Base-by-base conservation (phyloP, 1,140 invertebrate species). In the Tribolium castaneum region DNA sequence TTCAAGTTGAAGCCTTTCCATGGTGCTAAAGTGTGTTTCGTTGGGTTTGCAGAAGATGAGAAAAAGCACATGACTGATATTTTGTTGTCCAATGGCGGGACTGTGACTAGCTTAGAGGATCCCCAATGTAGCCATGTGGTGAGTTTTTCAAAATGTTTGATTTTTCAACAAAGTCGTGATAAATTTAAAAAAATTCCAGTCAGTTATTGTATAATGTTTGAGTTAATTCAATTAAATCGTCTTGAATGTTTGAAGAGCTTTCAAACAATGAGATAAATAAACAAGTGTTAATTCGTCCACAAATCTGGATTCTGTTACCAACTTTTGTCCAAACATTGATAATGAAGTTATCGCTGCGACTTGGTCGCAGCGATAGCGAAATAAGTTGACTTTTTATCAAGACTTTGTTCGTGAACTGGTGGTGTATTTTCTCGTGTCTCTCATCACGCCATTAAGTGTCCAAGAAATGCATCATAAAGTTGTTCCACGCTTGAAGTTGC, bases 41-140 rank as follows among this genome's bases (percentile, higher is more conserved):
- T 94, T 82, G 97, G 97, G 3, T 98, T 98, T 87, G 90, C 93
- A 0, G 91, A 93, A 70, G 95, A 96, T 80, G 97, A 99, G 86
- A 92, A 93, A 84, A 91, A 92, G 83, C 95, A 98, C 85, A 98
- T 99, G 97, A 92, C 91, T 51, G 96, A 98, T 85, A 91, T 98
- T 49, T 90, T 97, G 35, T 89, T 93, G 78, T 91, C 93, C 83
- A 97, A 98, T 87, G 96, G 96, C 76, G 97, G 96, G 59, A 90
- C 90, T 80, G 88, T 92, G 54, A 93, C 93, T 52, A 88, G 91
- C 75, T 86, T 93, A 51, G 93, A 94, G 78, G 95, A 97, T 90
- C 90, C 93, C 34, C 90, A 92, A 81, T 96, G 94, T 84, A 96
- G 96, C 5, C 97, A 99, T 88, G 92, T 98, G 82, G 96, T 98